A percentile compares a stretch with the other conserved stretches of the same genome.
These are phyloP conservation scores for Synaphobranchus kaupii DNA, from an alignment of 2,797 vertebrate species.

Conservation along the genomic window DNA sequence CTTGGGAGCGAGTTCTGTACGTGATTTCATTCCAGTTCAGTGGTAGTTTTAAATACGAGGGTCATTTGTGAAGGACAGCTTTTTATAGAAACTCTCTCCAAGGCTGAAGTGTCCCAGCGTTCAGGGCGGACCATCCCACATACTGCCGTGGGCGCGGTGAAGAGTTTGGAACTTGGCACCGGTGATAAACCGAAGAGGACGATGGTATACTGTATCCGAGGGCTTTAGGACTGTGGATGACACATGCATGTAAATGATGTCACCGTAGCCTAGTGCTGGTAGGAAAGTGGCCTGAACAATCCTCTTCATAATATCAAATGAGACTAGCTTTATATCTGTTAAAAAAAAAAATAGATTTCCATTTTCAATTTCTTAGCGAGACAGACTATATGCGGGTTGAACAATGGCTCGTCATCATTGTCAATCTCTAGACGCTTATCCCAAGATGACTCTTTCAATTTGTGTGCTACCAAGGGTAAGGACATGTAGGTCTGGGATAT, in stretches of 20 bases:
- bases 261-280: background rate
- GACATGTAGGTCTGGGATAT: constrained; percentile 3
- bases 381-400: background rate
- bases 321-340: background rate
- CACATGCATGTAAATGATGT: background rate
- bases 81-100: background rate
- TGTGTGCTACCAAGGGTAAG: background rate
- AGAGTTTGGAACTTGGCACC: background rate
- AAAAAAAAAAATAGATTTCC: background rate
- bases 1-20: no score
- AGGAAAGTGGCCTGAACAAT: background rate
- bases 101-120: background rate
- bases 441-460: background rate
- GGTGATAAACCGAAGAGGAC: background rate
- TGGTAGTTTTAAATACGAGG: background rate
- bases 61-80: background rate
- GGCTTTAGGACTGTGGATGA: background rate
- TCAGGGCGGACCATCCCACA: background rate
- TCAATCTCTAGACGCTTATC: background rate
- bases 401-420: background rate
- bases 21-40: background rate
- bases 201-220: constrained; percentile 7
- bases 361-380: background rate
- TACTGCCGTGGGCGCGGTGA: background rate
- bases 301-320: background rate